These are phyloP conservation scores for Epinotia brunnichana DNA, from an alignment of 2,888 invertebrate species.

Conservation along the genomic window DNA sequence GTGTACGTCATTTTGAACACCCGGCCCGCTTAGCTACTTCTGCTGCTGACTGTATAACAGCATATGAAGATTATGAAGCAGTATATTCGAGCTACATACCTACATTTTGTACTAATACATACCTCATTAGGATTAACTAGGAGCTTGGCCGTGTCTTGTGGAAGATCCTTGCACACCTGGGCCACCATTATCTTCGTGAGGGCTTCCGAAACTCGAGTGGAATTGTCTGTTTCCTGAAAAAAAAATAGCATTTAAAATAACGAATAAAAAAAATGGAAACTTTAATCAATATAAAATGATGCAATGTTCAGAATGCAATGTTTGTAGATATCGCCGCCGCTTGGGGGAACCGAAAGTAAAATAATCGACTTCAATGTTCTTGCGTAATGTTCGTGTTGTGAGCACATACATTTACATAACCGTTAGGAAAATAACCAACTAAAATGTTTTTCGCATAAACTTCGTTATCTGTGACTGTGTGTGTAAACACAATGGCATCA, in stretches of 20 bases:
- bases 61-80: no score
- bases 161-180: slow-evolving; percentile 83
- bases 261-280: no score
- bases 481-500: no score
- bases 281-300: no score
- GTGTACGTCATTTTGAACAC: no score
- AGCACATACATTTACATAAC: background rate
- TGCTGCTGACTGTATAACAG: no score
- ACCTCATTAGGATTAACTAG: slow-evolving; percentile 89
- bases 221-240: slow-evolving; percentile 80
- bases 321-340: background rate
- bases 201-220: slow-evolving; percentile 83
- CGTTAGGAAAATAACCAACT: no score
- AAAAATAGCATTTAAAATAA: background rate
- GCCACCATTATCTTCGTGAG: slow-evolving; percentile 87
- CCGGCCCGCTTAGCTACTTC: no score
- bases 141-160: slow-evolving; percentile 72
- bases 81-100: no score
- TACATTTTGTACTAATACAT: slow-evolving; percentile 44
- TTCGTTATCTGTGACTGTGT: no score
- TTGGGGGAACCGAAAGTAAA: background rate
- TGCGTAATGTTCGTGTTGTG: background rate
- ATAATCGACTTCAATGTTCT: background rate
- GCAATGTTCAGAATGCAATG: no score
- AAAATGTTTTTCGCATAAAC: no score